phyloP scores from a whole-genome alignment of 92 coral and sea anemone species.

The Bergia sp. region DNA sequence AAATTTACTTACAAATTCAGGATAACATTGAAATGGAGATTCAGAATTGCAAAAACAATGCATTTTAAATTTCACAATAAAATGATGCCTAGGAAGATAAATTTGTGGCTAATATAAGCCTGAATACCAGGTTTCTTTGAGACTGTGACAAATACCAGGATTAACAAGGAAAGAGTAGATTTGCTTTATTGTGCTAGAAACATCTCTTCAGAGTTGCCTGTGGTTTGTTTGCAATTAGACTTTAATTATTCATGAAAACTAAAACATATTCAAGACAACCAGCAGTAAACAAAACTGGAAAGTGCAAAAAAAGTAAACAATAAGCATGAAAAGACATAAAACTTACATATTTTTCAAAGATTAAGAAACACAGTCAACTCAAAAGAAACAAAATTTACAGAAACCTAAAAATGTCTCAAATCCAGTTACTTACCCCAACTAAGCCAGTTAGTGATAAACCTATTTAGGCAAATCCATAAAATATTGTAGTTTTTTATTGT shows the following conservation, averaged over 20 bases:
- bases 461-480: too few species aligned
- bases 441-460: too few species aligned
- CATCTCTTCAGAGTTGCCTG: neutral
- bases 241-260: conserved; percentile 29
- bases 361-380: neutral
- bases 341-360: neutral
- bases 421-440: neutral
- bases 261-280: conserved; percentile 34
- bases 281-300: neutral
- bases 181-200: neutral
- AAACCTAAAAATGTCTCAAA: neutral
- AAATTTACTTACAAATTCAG: neutral
- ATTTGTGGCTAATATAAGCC: neutral
- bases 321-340: neutral
- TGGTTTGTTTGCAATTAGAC: conserved; percentile 4
- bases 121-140: neutral
- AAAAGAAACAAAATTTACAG: neutral
- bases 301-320: neutral
- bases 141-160: neutral
- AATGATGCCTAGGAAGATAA: neutral
- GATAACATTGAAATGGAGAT: neutral
- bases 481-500: neutral
- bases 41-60: neutral
- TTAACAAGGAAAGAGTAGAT: neutral
- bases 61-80: neutral